Evolutionary conservation across 2,797 vertebrate species (phyloP).

Genomic region (Tachyglossus aculeatus): DNA sequence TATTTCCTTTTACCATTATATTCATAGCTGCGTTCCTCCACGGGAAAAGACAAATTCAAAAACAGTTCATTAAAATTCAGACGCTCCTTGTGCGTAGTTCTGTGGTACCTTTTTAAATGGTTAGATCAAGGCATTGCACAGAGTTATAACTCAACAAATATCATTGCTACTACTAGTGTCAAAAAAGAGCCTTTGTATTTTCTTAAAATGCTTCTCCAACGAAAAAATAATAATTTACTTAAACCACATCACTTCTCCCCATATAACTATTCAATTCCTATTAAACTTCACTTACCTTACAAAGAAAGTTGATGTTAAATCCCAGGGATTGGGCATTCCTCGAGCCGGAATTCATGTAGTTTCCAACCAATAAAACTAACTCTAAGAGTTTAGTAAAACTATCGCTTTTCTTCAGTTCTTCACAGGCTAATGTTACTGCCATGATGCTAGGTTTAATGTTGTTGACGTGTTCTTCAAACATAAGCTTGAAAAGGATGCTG

Average conservation of each 20-base stretch:
- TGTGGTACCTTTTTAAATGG: too few relatives aligned
- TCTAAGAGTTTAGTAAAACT: conserved; percentile 87
- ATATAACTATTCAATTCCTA: too few relatives aligned
- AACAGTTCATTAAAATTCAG: neutral
- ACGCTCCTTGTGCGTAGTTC: too few relatives aligned
- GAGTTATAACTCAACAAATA: too few relatives aligned
- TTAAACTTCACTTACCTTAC: conserved; percentile 84
- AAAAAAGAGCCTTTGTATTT: too few relatives aligned
- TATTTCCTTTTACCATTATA: neutral
- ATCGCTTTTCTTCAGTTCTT: conserved; percentile 97
- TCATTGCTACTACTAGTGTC: too few relatives aligned
- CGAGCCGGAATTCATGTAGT: conserved; percentile 98
- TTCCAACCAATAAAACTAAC: conserved; percentile 89
- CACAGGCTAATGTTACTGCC: conserved; percentile 93
- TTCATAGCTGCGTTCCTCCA: neutral
- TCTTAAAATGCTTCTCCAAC: too few relatives aligned
- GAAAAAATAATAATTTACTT: too few relatives aligned
- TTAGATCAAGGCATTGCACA: too few relatives aligned
- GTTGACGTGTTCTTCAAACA: conserved; percentile 94
- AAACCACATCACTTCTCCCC: too few relatives aligned
- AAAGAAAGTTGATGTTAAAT: conserved; percentile 93
- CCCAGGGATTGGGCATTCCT: conserved; percentile 95
- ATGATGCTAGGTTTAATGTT: conserved; percentile 96
- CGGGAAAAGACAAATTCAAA: neutral
- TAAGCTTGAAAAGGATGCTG: conserved; percentile 92